phyloP scores from a whole-genome alignment of 2,888 invertebrate species.

The Aphelenchoides bicaudatus region DNA sequence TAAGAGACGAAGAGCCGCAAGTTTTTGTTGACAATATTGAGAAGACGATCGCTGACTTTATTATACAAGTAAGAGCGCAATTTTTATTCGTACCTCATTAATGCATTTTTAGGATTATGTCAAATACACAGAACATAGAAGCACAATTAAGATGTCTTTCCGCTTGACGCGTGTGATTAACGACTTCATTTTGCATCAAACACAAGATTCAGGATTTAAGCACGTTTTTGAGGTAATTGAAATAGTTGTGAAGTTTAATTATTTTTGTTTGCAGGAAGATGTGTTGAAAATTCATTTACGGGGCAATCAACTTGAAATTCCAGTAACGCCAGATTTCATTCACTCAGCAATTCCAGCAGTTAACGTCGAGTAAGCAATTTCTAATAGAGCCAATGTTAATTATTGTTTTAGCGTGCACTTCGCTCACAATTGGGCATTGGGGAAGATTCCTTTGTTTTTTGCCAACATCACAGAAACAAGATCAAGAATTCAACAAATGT shows the following conservation, averaged over 20 bases:
- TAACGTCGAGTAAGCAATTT: slow-evolving; percentile 9
- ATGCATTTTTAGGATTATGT: slow-evolving; percentile 14
- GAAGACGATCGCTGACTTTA: slow-evolving; percentile 21
- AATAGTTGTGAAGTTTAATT: not conserved
- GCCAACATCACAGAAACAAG: slow-evolving; percentile 33
- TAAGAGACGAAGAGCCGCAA: slow-evolving; percentile 26
- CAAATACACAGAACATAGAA: slow-evolving; percentile 12
- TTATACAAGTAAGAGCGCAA: slow-evolving; percentile 23
- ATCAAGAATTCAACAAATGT: slow-evolving; percentile 20
- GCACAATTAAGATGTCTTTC: slow-evolving; percentile 16
- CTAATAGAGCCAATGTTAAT: slow-evolving; percentile 9
- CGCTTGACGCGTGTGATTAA: slow-evolving; percentile 25
- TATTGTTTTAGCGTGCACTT: slow-evolving; percentile 31
- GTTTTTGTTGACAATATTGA: slow-evolving; percentile 28
- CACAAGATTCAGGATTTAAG: slow-evolving; percentile 23
- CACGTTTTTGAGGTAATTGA: slow-evolving; percentile 20
- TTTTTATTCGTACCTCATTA: not conserved
- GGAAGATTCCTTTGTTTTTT: slow-evolving; percentile 39
- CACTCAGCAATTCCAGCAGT: slow-evolving; percentile 15
- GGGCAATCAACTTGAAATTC: slow-evolving; percentile 23
- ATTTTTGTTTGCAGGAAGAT: slow-evolving; percentile 23
- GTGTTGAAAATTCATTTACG: slow-evolving; percentile 18
- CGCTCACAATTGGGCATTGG: slow-evolving; percentile 41
- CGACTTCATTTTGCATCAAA: slow-evolving; percentile 25
- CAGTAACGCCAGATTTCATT: slow-evolving; percentile 21